Evolutionary conservation across 2,888 invertebrate genomes (phyloP).

Genomic region (Colletes collaris): DNA sequence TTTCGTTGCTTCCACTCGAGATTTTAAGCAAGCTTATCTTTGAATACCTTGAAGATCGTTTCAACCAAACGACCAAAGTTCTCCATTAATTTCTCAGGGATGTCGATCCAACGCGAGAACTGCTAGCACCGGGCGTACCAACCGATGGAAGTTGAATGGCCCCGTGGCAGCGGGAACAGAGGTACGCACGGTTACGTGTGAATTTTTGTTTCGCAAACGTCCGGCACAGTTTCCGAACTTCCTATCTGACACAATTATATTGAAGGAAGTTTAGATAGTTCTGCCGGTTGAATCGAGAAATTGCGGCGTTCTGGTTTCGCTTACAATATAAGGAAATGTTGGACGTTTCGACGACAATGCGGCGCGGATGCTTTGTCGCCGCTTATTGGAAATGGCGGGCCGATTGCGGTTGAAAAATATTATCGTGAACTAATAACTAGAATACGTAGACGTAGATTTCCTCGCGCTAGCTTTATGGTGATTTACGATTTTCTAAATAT

Average conservation of each 20-base stretch:
- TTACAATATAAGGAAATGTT: constrained; percentile 50
- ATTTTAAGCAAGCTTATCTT: no score
- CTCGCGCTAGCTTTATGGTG: no score
- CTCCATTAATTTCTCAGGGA: not conserved
- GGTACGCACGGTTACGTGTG: constrained; percentile 35
- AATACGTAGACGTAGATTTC: not conserved
- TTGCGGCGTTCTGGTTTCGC: constrained; percentile 49
- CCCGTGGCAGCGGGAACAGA: not conserved
- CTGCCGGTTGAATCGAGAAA: constrained; percentile 42
- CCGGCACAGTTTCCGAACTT: constrained; percentile 52
- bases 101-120: constrained; percentile 5
- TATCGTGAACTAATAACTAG: not conserved
- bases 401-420: constrained; percentile 13
- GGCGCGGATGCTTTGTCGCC: constrained; percentile 13
- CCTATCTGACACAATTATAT: constrained; percentile 59
- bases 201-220: constrained; percentile 49
- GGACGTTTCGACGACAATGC: constrained; percentile 29
- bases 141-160: constrained; percentile 12
- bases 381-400: constrained; percentile 17
- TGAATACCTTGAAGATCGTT: no score
- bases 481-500: no score
- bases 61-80: no score
- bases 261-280: constrained; percentile 55
- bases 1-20: no score
- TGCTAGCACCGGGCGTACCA: not conserved